phyloP scores from a whole-genome alignment of 2,888 invertebrate species.

The Eristalinus aeneus region DNA sequence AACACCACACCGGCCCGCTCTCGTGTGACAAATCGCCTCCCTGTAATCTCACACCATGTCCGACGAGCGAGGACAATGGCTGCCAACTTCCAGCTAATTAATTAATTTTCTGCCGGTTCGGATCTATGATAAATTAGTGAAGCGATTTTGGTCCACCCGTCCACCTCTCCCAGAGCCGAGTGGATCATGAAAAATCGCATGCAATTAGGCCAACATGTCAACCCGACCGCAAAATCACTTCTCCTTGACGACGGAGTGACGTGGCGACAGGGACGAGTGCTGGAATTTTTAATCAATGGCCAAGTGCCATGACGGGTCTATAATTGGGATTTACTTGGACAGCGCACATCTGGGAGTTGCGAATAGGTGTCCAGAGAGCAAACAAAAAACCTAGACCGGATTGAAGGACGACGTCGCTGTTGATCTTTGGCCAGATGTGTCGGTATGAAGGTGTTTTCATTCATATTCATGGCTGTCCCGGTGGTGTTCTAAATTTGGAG shows the following conservation, averaged over 20 bases:
- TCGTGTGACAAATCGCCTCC: background rate
- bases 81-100: constrained; percentile 58
- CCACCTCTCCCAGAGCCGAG: constrained; percentile 11
- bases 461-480: constrained; percentile 33
- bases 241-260: background rate
- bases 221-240: constrained; percentile 57
- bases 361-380: constrained; percentile 9
- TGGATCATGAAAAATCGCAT: constrained; percentile 55
- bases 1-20: background rate
- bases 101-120: constrained; percentile 59
- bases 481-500: constrained; percentile 45
- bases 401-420: background rate
- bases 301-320: constrained; percentile 47
- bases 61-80: constrained; percentile 39
- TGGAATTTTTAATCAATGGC: constrained; percentile 62
- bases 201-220: constrained; percentile 54
- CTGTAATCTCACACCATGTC: background rate
- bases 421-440: constrained; percentile 30
- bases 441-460: constrained; percentile 17
- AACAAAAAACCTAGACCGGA: constrained; percentile 8
- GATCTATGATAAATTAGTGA: constrained; percentile 64
- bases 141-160: constrained; percentile 53
- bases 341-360: constrained; percentile 28
- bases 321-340: constrained; percentile 56
- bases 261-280: constrained; percentile 4